Percentiles rank a stretch among this genome's conserved stretches.
These are phyloP conservation scores for Oxyteleia sp. DNA, from an alignment of 2,888 invertebrate genomes.

Conservation along the genomic window DNA sequence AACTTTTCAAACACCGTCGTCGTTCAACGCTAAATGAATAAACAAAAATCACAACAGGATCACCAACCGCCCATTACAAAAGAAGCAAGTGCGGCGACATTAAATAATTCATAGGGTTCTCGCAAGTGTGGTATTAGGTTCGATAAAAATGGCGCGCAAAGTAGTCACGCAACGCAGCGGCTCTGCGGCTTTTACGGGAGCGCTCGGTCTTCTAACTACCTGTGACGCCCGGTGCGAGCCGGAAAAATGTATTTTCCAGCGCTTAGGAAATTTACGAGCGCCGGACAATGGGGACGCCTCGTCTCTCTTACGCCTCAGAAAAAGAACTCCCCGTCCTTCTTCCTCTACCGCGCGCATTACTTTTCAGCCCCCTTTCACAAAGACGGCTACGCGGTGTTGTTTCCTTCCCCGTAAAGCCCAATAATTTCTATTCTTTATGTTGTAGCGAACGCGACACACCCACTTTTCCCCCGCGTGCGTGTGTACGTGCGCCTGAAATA, in stretches of 20 bases:
- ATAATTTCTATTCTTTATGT: slow-evolving; percentile 77
- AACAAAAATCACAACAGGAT: slow-evolving; percentile 5
- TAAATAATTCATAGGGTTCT: slow-evolving; percentile 54
- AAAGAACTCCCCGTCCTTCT: not conserved
- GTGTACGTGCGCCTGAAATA: slow-evolving; percentile 39
- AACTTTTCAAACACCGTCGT: too few relatives aligned
- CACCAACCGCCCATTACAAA: slow-evolving; percentile 17
- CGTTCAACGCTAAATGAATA: too few relatives aligned
- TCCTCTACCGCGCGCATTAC: slow-evolving; percentile 67
- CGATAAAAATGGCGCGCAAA: slow-evolving; percentile 40
- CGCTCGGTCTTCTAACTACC: slow-evolving; percentile 47
- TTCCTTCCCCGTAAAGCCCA: slow-evolving; percentile 70
- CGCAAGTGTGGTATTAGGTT: slow-evolving; percentile 36
- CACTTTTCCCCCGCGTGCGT: slow-evolving; percentile 16
- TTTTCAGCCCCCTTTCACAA: slow-evolving; percentile 53
- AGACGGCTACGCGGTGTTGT: slow-evolving; percentile 52
- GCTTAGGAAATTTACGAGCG: slow-evolving; percentile 84
- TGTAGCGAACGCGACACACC: slow-evolving; percentile 60
- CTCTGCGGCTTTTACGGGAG: slow-evolving; percentile 53
- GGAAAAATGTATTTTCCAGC: slow-evolving; percentile 85
- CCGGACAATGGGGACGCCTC: slow-evolving; percentile 79
- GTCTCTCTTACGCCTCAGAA: slow-evolving; percentile 15
- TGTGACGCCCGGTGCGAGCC: slow-evolving; percentile 50
- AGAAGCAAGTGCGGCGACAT: slow-evolving; percentile 26
- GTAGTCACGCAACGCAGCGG: slow-evolving; percentile 49